A percentile compares a stretch with the other conserved stretches of the same genome.
These are phyloP conservation scores for Xerus rutilus DNA, from an alignment of 2,797 vertebrate genomes.

Conservation along the genomic window DNA sequence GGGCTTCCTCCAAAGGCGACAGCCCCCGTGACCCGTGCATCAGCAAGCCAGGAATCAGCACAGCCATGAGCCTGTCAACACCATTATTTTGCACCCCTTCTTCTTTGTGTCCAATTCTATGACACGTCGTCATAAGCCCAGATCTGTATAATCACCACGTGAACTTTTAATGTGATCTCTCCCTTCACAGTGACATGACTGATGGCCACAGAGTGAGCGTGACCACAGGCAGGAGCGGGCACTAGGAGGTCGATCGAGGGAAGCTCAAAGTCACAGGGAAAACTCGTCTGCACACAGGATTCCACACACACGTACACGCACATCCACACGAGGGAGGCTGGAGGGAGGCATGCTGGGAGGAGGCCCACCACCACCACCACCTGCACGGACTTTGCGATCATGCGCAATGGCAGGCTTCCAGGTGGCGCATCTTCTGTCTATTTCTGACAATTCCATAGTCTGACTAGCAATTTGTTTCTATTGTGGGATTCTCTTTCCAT, in stretches of 20 bases:
- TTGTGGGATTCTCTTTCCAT: background rate
- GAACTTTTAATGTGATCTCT: too few relatives aligned
- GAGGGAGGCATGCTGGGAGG: background rate
- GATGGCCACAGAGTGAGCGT: background rate
- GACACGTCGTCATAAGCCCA: background rate
- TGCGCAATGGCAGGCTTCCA: background rate
- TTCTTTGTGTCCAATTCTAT: background rate
- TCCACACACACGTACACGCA: background rate
- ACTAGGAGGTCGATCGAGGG: background rate
- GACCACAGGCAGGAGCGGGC: accelerated
- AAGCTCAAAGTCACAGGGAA: background rate
- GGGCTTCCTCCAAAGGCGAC: background rate
- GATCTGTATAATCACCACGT: background rate
- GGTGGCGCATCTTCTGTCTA: background rate
- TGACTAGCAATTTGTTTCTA: background rate
- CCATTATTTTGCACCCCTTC: background rate
- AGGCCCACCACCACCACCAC: too few relatives aligned
- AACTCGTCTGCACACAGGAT: background rate
- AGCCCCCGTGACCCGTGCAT: background rate
- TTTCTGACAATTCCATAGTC: background rate
- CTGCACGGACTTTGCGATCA: too few relatives aligned
- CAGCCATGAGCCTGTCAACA: background rate
- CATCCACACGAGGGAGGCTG: background rate
- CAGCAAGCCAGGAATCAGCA: background rate
- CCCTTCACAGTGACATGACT: too few relatives aligned